Percentiles rank a stretch among this genome's conserved stretches.
phyloP scores from a whole-genome alignment of 2,113 vertebrate genomes.

The Romanogobio albipinnatus region DNA sequence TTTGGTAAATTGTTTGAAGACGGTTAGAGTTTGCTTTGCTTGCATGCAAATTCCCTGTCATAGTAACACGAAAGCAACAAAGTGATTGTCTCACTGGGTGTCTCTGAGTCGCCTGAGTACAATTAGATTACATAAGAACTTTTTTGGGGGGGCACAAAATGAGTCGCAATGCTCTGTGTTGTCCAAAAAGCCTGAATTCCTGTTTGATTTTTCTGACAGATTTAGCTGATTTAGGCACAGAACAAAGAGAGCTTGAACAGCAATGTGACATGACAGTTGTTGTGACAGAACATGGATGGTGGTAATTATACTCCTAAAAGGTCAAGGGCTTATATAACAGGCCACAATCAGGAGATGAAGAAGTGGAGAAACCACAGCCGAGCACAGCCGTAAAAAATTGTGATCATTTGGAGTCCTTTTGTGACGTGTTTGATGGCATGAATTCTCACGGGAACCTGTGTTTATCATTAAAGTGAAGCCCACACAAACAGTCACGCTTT shows the following conservation, averaged over 20 bases:
- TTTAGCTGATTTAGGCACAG: neutral
- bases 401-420: neutral
- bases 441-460: constrained; percentile 14
- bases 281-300: constrained; percentile 44
- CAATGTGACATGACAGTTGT: constrained; percentile 54
- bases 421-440: constrained; percentile 20
- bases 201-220: constrained; percentile 1
- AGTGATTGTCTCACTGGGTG: constrained; percentile 23
- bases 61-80: constrained; percentile 40
- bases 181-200: neutral
- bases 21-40: neutral
- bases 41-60: constrained; percentile 2
- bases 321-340: constrained; percentile 59
- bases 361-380: neutral
- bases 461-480: constrained; percentile 35
- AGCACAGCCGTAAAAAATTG: neutral
- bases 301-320: constrained; percentile 62
- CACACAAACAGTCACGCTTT: constrained; percentile 41
- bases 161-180: constrained; percentile 42
- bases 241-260: constrained; percentile 33
- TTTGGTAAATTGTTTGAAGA: constrained; percentile 3
- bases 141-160: constrained; percentile 38
- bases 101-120: constrained; percentile 21
- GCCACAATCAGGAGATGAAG: constrained; percentile 42
- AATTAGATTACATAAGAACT: constrained; percentile 44